phyloP scores from a whole-genome alignment of 2,113 vertebrate genomes.

The Saccopteryx leptura region DNA sequence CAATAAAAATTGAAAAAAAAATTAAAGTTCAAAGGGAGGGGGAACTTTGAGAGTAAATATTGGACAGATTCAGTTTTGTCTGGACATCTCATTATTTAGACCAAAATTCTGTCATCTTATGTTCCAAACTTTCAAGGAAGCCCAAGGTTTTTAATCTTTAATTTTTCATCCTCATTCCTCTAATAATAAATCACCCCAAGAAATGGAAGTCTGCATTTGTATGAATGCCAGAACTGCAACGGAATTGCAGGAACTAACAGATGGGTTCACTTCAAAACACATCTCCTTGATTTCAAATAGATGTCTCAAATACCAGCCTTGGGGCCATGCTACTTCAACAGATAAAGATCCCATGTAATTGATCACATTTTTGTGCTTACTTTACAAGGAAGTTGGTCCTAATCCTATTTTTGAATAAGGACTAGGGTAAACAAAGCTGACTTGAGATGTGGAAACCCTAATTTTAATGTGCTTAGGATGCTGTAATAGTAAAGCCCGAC shows the following conservation, averaged over 20 bases:
- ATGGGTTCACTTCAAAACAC: background rate
- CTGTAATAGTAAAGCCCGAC: background rate
- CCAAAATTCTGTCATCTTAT: background rate
- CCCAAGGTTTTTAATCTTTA: background rate
- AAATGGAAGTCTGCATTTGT: background rate
- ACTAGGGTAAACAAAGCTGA: conserved; percentile 14
- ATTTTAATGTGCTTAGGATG: background rate
- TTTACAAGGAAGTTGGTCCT: background rate
- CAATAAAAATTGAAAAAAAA: no score
- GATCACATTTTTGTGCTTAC: background rate
- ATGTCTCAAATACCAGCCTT: background rate
- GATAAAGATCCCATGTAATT: background rate
- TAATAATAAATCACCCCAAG: conserved; percentile 34
- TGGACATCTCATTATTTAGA: background rate
- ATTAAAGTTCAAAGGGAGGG: background rate
- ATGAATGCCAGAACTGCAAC: background rate
- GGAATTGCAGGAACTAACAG: background rate
- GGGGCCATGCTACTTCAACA: background rate
- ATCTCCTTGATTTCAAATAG: background rate
- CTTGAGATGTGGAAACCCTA: background rate
- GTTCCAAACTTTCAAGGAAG: background rate
- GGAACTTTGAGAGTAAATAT: background rate
- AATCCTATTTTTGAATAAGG: background rate
- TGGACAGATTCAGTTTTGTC: background rate
- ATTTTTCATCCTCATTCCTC: background rate